A percentile compares a stretch with the other conserved stretches of the same genome.
Evolutionary conservation across 2,797 vertebrate species (phyloP).

Genomic region (Xyrichtys novacula): DNA sequence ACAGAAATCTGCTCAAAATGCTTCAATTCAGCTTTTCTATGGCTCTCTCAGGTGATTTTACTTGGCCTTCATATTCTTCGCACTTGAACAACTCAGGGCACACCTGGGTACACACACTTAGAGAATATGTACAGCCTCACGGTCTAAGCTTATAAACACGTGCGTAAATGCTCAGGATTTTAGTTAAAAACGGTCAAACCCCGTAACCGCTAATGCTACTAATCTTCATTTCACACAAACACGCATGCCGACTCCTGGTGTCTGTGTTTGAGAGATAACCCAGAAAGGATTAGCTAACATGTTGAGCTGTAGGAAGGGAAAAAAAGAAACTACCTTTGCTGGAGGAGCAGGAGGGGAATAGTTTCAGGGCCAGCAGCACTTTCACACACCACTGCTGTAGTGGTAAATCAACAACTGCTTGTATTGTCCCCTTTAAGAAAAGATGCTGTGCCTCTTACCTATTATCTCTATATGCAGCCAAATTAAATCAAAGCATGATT

Average conservation of each 20-base stretch:
- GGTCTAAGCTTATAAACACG: conserved; percentile 17
- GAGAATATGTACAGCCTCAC: conserved; percentile 3
- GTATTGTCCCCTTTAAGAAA: conserved; percentile 23
- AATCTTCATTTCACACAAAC: conserved; percentile 47
- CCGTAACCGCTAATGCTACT: conserved; percentile 48
- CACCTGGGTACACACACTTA: conserved; percentile 40
- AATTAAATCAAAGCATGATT: neutral
- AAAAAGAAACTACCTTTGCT: conserved; percentile 39
- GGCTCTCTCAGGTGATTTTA: conserved; percentile 42
- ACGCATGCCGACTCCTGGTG: conserved; percentile 32
- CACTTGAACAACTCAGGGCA: conserved; percentile 32
- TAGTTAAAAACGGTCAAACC: conserved; percentile 1
- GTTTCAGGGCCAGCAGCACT: conserved; percentile 19
- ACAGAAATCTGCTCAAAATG: conserved; percentile 14
- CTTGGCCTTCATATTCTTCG: conserved; percentile 41
- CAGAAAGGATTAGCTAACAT: conserved; percentile 60
- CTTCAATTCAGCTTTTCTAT: conserved; percentile 40
- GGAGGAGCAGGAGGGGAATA: conserved; percentile 10
- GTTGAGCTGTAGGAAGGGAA: conserved; percentile 20
- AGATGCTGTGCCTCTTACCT: neutral
- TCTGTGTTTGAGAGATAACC: conserved; percentile 68
- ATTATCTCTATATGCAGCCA: conserved; percentile 5
- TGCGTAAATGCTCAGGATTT: conserved; percentile 37
- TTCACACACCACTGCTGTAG: conserved; percentile 16
- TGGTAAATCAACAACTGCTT: conserved; percentile 15